Evolutionary conservation across 2,888 invertebrate genomes (phyloP), one percentile per base, ranked within the genome.

Genomic region (Cerceris ruficornis): DNA sequence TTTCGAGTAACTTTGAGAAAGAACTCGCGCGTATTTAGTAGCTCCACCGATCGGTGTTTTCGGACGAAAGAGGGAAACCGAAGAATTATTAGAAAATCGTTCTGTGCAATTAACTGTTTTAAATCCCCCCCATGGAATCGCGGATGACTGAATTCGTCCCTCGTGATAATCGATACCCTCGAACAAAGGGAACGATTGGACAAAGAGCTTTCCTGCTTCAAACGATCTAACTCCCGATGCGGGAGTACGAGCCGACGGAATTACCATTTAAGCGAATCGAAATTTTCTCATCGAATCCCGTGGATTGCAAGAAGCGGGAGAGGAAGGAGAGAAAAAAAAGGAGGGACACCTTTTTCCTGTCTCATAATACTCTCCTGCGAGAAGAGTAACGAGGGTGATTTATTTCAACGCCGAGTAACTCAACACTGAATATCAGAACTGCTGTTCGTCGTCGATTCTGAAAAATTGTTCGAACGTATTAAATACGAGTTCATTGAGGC

Each of bases 21-120:
- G 4, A 52, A 52, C n/a, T 11, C 52, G 14, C 2, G 1, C 52
- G 9, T 6, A 52, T n/a, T 52, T 52, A 13, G 11, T 4, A 46
- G 8, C 6, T 8, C 1, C 1, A 11, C 2, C 9, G 46, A 46
- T 46, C 8, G 11, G 11, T 11, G 46, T 11, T 46, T 46, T 11
- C 5, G 1, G 46, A 46, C 6, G 58, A 54, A 46, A 15, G 28
- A 69, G n/a, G 14, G 13, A 52, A 52, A 67, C 60, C 62, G 57
- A 59, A 14, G 78, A 74, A 80, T 78, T 70, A 74, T 67, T 66
- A 74, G 43, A 17, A 46, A 49, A 52, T 46, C 66, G 61, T 66
- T 67, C 73, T 71, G 77, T 69, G 72, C 83, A 75, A 83, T 80
- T 77, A 83, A 83, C 72, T 77, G 80, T 82, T 83, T 83, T 82